Evolutionary conservation across 2,888 invertebrate genomes (phyloP).

Genomic region (Brachypterus glaber): DNA sequence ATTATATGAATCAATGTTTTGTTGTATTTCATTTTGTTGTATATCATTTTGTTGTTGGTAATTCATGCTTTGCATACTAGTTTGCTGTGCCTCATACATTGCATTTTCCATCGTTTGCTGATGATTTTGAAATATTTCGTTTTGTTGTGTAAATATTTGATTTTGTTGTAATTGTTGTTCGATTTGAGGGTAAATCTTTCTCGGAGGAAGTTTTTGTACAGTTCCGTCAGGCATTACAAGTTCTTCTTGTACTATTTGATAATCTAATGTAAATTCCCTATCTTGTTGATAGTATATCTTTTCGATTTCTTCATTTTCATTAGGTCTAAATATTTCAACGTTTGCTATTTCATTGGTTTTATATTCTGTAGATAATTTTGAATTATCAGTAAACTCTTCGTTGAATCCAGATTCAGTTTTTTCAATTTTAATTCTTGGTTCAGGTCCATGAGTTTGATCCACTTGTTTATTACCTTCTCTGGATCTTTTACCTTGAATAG

Average conservation of each 20-base stretch:
- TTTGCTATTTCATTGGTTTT: slow-evolving; percentile 31
- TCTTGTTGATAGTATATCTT: slow-evolving; percentile 35
- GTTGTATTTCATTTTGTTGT: slow-evolving; percentile 10
- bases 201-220: slow-evolving; percentile 5
- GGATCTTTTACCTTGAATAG: slow-evolving; percentile 27
- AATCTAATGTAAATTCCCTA: slow-evolving; percentile 35
- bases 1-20: background rate
- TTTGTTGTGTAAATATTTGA: background rate
- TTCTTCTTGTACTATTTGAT: slow-evolving; percentile 34
- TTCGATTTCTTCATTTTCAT: slow-evolving; percentile 35
- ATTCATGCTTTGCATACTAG: background rate
- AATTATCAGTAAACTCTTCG: slow-evolving; percentile 21
- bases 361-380: slow-evolving; percentile 25
- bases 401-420: slow-evolving; percentile 22
- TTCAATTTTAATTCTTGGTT: slow-evolving; percentile 27
- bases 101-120: background rate
- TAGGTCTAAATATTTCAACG: slow-evolving; percentile 30
- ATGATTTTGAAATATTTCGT: slow-evolving; percentile 7
- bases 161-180: background rate
- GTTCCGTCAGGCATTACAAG: slow-evolving; percentile 19
- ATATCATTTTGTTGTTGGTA: slow-evolving; percentile 8
- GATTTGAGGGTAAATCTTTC: slow-evolving; percentile 4
- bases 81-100: background rate
- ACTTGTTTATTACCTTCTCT: slow-evolving; percentile 22
- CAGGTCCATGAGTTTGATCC: slow-evolving; percentile 17